phyloP scores from a whole-genome alignment of 2,797 vertebrate genomes.

The Coregonus sp. region DNA sequence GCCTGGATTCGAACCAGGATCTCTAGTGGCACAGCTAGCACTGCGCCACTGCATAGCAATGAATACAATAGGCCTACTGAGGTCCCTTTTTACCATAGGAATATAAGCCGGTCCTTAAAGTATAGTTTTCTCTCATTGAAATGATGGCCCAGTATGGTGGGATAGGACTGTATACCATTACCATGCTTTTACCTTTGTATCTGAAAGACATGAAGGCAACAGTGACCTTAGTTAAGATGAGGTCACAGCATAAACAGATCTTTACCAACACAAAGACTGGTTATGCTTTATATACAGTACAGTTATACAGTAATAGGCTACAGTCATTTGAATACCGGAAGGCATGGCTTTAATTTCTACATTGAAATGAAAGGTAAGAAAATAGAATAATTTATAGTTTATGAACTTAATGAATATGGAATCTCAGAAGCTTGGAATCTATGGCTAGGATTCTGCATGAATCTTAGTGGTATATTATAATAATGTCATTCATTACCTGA shows the following conservation, averaged over 20 bases:
- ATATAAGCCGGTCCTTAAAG: no score
- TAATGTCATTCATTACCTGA: conserved; percentile 1
- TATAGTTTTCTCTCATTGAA: no score
- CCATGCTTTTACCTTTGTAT: conserved; percentile 43
- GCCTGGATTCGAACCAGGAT: no score
- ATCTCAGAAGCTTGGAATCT: not conserved
- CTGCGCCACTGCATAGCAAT: no score
- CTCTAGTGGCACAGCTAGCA: no score
- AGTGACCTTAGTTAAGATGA: conserved; percentile 60
- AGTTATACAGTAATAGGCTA: not conserved
- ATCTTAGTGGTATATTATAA: not conserved
- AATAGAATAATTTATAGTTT: no score
- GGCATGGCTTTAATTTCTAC: not conserved
- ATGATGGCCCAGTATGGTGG: not conserved
- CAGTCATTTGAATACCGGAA: not conserved
- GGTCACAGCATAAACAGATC: conserved; percentile 63
- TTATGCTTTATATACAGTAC: not conserved
- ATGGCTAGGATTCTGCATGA: not conserved
- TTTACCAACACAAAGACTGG: not conserved
- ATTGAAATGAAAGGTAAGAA: no score
- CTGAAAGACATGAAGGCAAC: conserved; percentile 34
- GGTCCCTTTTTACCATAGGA: no score
- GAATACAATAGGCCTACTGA: no score
- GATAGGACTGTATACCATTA: conserved; percentile 27
- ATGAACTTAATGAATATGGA: no score